phyloP scores from a whole-genome alignment of 1,140 invertebrate species.

The Drosophila azteca region DNA sequence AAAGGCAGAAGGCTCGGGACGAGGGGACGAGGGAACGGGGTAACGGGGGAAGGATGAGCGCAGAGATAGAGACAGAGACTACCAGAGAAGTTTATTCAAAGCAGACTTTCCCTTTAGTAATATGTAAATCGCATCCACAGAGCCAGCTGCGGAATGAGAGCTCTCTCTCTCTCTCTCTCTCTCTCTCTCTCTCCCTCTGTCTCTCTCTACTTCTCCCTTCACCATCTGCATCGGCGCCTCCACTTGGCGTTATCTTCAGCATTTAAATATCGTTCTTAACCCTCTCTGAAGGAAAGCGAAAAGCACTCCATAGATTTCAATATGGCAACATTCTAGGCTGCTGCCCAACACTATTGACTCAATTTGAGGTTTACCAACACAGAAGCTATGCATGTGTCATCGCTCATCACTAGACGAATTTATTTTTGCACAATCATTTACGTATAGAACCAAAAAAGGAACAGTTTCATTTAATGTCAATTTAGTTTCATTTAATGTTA shows the following conservation, averaged over 20 bases:
- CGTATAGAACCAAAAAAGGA: too few relatives aligned
- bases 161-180: conserved; percentile 3
- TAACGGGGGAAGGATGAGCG: not conserved
- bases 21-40: conserved; percentile 7
- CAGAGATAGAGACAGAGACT: not conserved
- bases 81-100: conserved; percentile 69
- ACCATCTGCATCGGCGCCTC: conserved; percentile 59
- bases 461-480: too few relatives aligned
- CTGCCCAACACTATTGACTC: too few relatives aligned
- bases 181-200: conserved; percentile 17
- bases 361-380: too few relatives aligned
- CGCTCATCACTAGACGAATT: too few relatives aligned
- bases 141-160: conserved; percentile 15
- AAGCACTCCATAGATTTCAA: too few relatives aligned
- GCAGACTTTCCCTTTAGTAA: conserved; percentile 71
- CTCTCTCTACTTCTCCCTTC: conserved; percentile 5
- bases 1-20: not conserved
- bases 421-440: too few relatives aligned
- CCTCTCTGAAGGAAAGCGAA: conserved; percentile 1
- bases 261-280: conserved; percentile 74
- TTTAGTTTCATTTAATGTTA: too few relatives aligned
- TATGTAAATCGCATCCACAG: conserved; percentile 68
- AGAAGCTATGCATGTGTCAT: too few relatives aligned
- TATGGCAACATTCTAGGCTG: too few relatives aligned
- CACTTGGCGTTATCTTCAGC: conserved; percentile 44